Percentiles rank a stretch among this genome's conserved stretches.
These are phyloP conservation scores for Hydrozoanthus gracilis DNA, from an alignment of 92 coral and sea anemone genomes.

Conservation along the genomic window DNA sequence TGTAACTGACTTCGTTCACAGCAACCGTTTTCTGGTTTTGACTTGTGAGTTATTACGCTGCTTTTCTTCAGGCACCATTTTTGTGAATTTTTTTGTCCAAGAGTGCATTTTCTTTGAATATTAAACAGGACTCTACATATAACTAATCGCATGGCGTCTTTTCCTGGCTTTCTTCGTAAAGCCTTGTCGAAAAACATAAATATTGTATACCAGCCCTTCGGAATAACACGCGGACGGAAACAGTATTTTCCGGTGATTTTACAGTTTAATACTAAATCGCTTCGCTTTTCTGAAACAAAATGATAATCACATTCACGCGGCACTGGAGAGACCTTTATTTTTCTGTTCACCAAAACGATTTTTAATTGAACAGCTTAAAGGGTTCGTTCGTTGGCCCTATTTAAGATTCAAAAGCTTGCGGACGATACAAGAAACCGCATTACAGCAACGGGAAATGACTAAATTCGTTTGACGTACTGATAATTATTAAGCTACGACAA, in stretches of 20 bases:
- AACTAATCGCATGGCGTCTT: neutral
- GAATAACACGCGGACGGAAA: slow-evolving; percentile 16
- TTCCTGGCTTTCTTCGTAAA: neutral
- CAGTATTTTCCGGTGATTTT: slow-evolving; percentile 6
- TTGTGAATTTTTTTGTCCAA: neutral
- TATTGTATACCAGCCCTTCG: neutral
- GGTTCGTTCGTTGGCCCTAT: neutral
- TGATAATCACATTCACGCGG: neutral
- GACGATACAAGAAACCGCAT: neutral
- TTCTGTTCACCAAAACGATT: neutral
- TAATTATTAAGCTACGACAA: neutral
- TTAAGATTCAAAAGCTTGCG: neutral
- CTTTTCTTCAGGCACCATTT: slow-evolving; percentile 15
- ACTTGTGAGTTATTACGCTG: neutral
- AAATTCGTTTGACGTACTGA: neutral
- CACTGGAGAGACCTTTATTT: neutral
- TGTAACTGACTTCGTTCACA: too few relatives aligned
- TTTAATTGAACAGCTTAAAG: neutral
- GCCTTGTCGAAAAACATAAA: neutral
- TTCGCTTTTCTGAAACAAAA: neutral
- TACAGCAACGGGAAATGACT: neutral
- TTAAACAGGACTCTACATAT: neutral
- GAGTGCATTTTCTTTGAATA: neutral
- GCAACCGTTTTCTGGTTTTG: neutral
- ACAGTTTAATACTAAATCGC: slow-evolving; percentile 1